Evolutionary conservation across 2,888 invertebrate genomes (phyloP), one percentile per base, ranked within the genome.

Genomic region (Disparrhopalites patrizii): DNA sequence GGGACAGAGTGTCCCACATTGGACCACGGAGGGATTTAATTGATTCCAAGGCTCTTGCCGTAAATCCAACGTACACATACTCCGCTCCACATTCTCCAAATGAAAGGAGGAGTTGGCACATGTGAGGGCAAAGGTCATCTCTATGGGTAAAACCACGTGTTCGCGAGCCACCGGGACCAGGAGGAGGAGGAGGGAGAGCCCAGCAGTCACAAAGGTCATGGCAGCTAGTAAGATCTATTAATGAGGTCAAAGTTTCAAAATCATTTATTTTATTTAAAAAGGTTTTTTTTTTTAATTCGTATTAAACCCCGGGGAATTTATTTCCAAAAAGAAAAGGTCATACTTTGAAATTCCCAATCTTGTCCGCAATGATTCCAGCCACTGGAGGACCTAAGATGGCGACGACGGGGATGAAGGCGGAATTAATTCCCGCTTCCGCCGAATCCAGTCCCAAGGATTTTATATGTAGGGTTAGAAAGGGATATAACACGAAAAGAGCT

Each of bases 401-500:
- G 23, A 89, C 83, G 66, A 88, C 84, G 0, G 90, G 63, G 56
- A 86, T 88, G 33, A 89, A 85, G 1, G 89, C 87, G 0, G 88
- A 88, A 87, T 89, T 89, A 76, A 89, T 87, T 50, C 89, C 89
- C 3, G 89, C 87, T 80, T 90, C 89, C 79, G 88, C 87, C 62
- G 88, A 87, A 76, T 85, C 87, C 78, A 90, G 87, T 56, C 90
- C 90, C 75, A 90, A 79, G 77, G 88, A 87, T 65, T 88, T 82
- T 87, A 89, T 88, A 78, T 90, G 90, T 73, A 90, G 87, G 56
- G 89, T 89, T 78, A 90, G 80, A 80, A 89, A 90, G 4, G 89
- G 90, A 78, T 89, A 89, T 69, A 90, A 80, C 56, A 89, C 89
- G 77, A 86, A 85, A 62, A 89, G 80, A 25, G 89, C 89, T 90